These are phyloP conservation scores for Crocuta crocuta DNA, from an alignment of 2,113 vertebrate genomes.

Conservation along the genomic window DNA sequence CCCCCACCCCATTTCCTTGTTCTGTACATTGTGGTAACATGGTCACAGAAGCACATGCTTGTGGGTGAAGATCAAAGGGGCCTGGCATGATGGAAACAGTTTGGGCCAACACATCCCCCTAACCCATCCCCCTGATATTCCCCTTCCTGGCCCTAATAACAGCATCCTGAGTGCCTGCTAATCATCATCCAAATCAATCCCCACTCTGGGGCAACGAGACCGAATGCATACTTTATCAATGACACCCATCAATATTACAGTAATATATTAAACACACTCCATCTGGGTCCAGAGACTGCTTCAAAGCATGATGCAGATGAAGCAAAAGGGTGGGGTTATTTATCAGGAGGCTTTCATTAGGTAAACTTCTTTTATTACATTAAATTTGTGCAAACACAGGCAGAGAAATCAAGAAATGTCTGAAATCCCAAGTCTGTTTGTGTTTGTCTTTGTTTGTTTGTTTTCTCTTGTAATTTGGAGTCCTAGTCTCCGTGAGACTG, in stretches of 20 bases:
- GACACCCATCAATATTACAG: not conserved
- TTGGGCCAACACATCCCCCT: not conserved
- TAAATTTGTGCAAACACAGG: not conserved
- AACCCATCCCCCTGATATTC: not conserved
- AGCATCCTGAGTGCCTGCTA: not conserved
- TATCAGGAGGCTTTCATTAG: not conserved
- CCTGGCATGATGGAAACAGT: too few species aligned
- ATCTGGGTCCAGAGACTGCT: not conserved
- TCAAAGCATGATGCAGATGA: not conserved
- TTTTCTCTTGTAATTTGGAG: not conserved
- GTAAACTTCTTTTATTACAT: not conserved
- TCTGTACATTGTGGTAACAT: not conserved
- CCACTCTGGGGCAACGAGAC: not conserved
- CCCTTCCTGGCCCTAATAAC: not conserved
- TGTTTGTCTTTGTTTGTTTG: not conserved
- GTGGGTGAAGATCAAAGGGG: not conserved
- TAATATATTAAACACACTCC: not conserved
- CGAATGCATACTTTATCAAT: not conserved
- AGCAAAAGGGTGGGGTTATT: not conserved
- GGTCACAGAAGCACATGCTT: not conserved
- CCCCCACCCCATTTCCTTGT: not conserved
- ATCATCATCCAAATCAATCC: not conserved
- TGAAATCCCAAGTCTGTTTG: not conserved
- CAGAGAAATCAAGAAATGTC: not conserved
- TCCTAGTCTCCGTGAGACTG: not conserved